A percentile compares a stretch with the other conserved stretches of the same genome.
phyloP scores from a whole-genome alignment of 1,140 invertebrate species.

The Megalonaias nervosa region DNA sequence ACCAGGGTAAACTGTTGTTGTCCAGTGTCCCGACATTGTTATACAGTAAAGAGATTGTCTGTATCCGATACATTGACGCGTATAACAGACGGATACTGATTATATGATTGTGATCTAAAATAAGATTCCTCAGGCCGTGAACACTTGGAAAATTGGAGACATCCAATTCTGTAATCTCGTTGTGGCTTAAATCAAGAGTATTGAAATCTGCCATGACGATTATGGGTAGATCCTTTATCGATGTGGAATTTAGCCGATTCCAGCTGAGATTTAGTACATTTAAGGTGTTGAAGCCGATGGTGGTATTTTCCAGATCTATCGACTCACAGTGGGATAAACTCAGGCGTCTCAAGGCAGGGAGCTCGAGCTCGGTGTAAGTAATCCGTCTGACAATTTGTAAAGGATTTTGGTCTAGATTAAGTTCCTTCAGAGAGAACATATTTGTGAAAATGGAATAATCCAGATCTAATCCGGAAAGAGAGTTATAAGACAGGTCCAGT shows the following conservation, averaged over 20 bases:
- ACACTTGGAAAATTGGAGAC: too few species aligned
- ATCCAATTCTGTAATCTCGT: too few species aligned
- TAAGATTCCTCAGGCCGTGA: too few species aligned
- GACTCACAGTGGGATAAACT: constrained; percentile 25
- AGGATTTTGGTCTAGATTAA: constrained; percentile 23
- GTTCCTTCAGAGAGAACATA: constrained; percentile 5
- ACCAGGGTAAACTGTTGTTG: too few species aligned
- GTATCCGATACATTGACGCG: too few species aligned
- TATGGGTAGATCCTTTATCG: too few species aligned
- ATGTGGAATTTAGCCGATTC: constrained; percentile 7
- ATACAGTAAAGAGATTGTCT: too few species aligned
- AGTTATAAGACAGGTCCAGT: constrained; percentile 29
- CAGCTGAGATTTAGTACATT: constrained; percentile 16
- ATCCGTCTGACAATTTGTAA: constrained; percentile 6
- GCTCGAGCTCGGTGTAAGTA: constrained; percentile 14
- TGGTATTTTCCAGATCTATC: neutral
- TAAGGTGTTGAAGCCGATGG: constrained; percentile 15
- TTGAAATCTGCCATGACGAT: too few species aligned
- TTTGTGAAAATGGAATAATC: constrained; percentile 21
- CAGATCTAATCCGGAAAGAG: constrained; percentile 3
- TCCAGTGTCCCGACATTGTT: too few species aligned
- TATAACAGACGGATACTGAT: too few species aligned
- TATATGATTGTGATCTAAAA: too few species aligned
- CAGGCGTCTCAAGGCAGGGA: constrained; percentile 4
- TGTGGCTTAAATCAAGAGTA: too few species aligned